Evolutionary conservation across 2,113 vertebrate genomes (phyloP), one percentile per base, ranked within the genome.

Genomic region (Dendrocopos noguchii): DNA sequence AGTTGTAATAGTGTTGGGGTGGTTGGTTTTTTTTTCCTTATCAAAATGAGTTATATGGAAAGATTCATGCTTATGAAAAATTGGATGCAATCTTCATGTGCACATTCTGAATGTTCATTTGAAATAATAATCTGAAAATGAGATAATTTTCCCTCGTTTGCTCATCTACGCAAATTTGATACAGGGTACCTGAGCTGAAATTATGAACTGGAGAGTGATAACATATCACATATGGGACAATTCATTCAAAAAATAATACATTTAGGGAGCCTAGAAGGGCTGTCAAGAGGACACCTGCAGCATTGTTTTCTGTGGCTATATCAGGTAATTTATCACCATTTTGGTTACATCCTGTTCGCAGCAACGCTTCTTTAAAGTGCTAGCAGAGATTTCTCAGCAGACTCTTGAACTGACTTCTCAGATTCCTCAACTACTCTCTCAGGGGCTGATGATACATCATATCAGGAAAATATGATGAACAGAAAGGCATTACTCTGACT

Each of bases 281-380:
- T 89, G 70, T 76, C 80, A 50, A 76, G 70, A 74, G 19, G 21
- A 57, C 0, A 0, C 28, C 65, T 88, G 42, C 57, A 83, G 34
- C 12, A 7, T 36, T 93, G 65, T 67, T 79, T 82, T 33, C 56
- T 80, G 10, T 46, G 57, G 20, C 52, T n/a, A 2, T 39, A 67
- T 85, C 71, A 77, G 65, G 85, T 89, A 88, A 74, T 90, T 90
- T 83, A 64, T 90, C 87, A 87, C 65, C 29, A 34, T 87, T 94
- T 78, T 84, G 71, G 57, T 64, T 88, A 57, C 68, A 81, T 50
- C 90, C 34, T 90, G 47, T 87, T 95, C 79, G 64, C 39, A 84
- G 74, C 9, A 24, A 88, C 56, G 28, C 34, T 64, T 79, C 61
- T 82, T 11, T 2, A 75, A 88, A 90, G 71, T 78, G 33, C 56